Evolutionary conservation across 2,113 vertebrate species (phyloP).

Genomic region (Psilopogon haemacephalus): DNA sequence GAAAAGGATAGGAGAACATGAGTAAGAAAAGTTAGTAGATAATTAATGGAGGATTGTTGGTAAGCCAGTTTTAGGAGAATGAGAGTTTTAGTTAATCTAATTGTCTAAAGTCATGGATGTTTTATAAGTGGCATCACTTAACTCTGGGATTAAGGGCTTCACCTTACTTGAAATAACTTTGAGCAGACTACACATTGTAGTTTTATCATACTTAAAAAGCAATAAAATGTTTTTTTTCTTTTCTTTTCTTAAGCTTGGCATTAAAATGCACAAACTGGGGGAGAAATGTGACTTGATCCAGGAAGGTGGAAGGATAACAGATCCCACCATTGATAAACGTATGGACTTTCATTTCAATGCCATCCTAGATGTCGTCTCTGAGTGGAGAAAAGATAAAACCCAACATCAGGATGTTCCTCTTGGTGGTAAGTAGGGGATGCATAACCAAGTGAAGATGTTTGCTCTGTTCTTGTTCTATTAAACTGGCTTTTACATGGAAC

Average conservation of each 20-base stretch:
- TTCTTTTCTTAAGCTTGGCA: slow-evolving; percentile 82
- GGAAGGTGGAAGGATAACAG: slow-evolving; percentile 90
- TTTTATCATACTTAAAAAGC: slow-evolving; percentile 48
- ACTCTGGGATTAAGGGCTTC: not conserved
- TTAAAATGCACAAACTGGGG: slow-evolving; percentile 94
- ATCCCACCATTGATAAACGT: slow-evolving; percentile 94
- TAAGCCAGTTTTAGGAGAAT: not conserved
- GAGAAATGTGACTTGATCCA: slow-evolving; percentile 96
- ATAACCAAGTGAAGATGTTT: not conserved
- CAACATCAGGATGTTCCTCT: slow-evolving; percentile 91
- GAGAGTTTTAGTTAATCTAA: not conserved
- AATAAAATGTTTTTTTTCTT: slow-evolving; percentile 59
- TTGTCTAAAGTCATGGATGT: not conserved
- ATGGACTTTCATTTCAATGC: slow-evolving; percentile 99
- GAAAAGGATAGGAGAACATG: not conserved
- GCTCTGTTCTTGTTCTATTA: not conserved
- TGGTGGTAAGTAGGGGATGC: slow-evolving; percentile 81
- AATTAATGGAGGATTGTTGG: not conserved
- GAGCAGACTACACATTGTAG: not conserved
- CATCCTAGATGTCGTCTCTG: slow-evolving; percentile 96
- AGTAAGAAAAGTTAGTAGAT: not conserved
- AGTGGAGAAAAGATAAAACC: slow-evolving; percentile 97
- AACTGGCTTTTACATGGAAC: not conserved
- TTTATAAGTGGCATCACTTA: not conserved
- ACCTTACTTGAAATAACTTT: not conserved